These are phyloP conservation scores for Streptopelia turtur DNA, from an alignment of 2,797 vertebrate species.

Conservation along the genomic window DNA sequence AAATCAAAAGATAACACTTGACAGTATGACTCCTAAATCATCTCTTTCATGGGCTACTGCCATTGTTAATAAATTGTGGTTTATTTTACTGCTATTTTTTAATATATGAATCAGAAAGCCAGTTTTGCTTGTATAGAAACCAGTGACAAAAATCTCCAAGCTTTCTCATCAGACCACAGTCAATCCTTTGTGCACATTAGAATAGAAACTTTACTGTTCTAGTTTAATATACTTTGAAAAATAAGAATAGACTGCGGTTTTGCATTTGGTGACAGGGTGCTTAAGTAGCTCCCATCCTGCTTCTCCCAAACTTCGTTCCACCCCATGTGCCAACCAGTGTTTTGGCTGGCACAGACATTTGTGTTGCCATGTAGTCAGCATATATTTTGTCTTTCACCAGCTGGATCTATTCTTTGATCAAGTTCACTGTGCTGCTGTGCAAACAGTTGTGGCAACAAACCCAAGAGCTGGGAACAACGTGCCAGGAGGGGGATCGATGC, in stretches of 20 bases:
- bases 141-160: neutral
- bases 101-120: neutral
- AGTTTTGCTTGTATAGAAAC: neutral
- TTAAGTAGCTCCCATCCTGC: neutral
- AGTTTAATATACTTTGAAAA: neutral
- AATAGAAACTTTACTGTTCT: neutral
- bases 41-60: neutral
- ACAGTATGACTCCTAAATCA: neutral
- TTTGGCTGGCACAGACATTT: constrained; percentile 8
- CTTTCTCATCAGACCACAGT: neutral
- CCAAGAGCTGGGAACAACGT: neutral
- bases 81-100: neutral
- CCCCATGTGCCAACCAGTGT: constrained; percentile 16
- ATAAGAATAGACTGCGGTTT: neutral
- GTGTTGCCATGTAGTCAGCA: constrained; percentile 46
- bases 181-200: neutral
- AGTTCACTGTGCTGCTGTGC: neutral
- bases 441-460: constrained; percentile 27
- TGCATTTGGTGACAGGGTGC: neutral
- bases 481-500: neutral
- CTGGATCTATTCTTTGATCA: constrained; percentile 33
- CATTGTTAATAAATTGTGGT: neutral
- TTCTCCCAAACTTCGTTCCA: neutral
- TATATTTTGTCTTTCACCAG: constrained; percentile 53
- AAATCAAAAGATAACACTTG: neutral